Conservation (phyloP, 2,113 vertebrate species). For the Salvator merianae region DNA sequence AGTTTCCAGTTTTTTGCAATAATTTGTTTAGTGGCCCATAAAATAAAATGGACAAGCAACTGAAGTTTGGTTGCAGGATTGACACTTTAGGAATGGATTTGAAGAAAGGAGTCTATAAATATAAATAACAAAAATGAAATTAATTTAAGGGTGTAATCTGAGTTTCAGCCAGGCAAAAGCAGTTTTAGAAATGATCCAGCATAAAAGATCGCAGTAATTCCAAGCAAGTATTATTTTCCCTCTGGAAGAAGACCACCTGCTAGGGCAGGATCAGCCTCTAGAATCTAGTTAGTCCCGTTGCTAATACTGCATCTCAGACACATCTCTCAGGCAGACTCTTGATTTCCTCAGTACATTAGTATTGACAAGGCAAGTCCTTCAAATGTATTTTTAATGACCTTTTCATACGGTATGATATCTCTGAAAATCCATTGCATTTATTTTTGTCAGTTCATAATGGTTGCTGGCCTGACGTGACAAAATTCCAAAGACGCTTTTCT, state of each 20-base stretch:
- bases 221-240: conserved; percentile 41
- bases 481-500: conserved; percentile 40
- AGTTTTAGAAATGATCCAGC: too few relatives aligned
- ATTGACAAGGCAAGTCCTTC: conserved; percentile 60
- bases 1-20: too few relatives aligned
- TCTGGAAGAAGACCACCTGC: conserved; percentile 64
- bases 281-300: conserved; percentile 70
- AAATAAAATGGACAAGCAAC: too few relatives aligned
- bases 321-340: conserved; percentile 51
- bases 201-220: too few relatives aligned
- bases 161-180: too few relatives aligned
- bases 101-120: too few relatives aligned
- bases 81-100: too few relatives aligned
- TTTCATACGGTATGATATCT: conserved; percentile 44
- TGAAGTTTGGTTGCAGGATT: too few relatives aligned
- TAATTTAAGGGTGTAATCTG: too few relatives aligned
- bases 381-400: conserved; percentile 63
- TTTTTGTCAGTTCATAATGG: conserved; percentile 37
- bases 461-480: conserved; percentile 21
- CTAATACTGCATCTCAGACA: conserved; percentile 55
- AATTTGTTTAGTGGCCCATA: too few relatives aligned
- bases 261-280: conserved; percentile 63
- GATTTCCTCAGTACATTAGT: conserved; percentile 56
- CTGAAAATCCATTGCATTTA: conserved; percentile 54
- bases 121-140: too few relatives aligned